Base-by-base conservation (phyloP, 2,888 invertebrate species). In the Heterodera filipjevi region DNA sequence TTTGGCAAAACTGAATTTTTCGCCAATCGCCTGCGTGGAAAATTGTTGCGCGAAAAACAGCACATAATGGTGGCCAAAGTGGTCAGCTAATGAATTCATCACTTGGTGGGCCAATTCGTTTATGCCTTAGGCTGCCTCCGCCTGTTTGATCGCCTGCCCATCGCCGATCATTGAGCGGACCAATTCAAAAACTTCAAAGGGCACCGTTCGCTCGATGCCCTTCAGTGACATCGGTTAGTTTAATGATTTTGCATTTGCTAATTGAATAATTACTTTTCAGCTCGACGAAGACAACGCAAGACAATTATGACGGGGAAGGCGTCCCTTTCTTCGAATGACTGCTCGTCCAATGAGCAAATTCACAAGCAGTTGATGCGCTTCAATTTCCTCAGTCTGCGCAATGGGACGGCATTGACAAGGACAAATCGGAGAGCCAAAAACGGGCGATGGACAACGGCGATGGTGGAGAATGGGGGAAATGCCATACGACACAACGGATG, bases 1-100 rank as follows among this genome's bases (percentile, higher is more conserved):
- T 87, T 87, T 77, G 87, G 87, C 53, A 79, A 77, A 46, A 80
- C 81, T 32, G 74, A 76, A 33, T 83, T 83, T 79, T 70, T 83
- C 22, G 83, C 84, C 39, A 84, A 78, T 59, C 73, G 77, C 27
- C 64, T 83, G 30, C 77, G 81, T 16, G 80, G 76, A 44, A 76
- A 83, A 71, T 59, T 83, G 44, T 64, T 83, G 35, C 73, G 79
- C 49, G 83, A 82, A 49, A 49, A 49, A 16, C 79, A 79, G 44
- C 66, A 72, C 39, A 74, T 68, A 30, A 76, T 68, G 77, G 77
- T 76, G n/a, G 66, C 75, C 46, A 75, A 75, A 35, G 75, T 59
- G 66, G 44, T 75, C 44, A 22, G 30, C 64, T 3, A 39, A 44
- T 64, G 10, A 22, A 64, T n/a, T 2, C 68, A 33, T n/a, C n/a